phyloP scores from a whole-genome alignment of 2,797 vertebrate species.

The Arrhamphus sclerolepis region DNA sequence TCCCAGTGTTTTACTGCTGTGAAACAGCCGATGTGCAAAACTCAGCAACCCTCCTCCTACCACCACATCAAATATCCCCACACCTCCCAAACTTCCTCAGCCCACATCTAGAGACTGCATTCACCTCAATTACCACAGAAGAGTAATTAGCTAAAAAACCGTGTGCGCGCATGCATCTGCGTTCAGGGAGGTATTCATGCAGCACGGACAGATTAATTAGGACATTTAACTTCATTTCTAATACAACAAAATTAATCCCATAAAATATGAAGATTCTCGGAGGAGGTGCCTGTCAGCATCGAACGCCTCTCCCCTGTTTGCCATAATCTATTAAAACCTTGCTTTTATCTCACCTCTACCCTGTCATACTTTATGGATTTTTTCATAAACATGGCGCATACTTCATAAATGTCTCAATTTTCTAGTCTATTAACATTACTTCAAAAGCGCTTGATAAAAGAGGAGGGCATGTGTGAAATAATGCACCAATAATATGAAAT shows the following conservation, averaged over 20 bases:
- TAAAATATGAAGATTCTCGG: conserved; percentile 92
- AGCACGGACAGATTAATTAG: conserved; percentile 94
- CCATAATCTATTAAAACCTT: conserved; percentile 95
- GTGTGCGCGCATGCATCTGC: conserved; percentile 46
- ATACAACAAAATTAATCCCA: conserved; percentile 93
- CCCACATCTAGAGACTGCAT: conserved; percentile 66
- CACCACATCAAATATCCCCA: conserved; percentile 35
- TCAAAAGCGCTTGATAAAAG: conserved; percentile 97
- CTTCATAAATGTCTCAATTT: conserved; percentile 99
- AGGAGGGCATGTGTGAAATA: conserved; percentile 96
- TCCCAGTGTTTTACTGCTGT: conserved; percentile 44
- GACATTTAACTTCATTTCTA: conserved; percentile 94
- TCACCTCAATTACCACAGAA: conserved; percentile 80
- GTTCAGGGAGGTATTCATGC: conserved; percentile 81
- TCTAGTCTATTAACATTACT: conserved; percentile 99
- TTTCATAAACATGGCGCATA: conserved; percentile 98
- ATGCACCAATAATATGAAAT: conserved; percentile 93
- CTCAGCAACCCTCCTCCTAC: conserved; percentile 14
- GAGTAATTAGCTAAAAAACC: conserved; percentile 86
- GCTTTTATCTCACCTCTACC: conserved; percentile 96
- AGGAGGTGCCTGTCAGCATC: conserved; percentile 90
- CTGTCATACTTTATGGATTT: conserved; percentile 98
- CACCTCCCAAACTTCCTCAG: conserved; percentile 56
- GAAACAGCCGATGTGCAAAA: conserved; percentile 59
- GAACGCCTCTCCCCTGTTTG: conserved; percentile 88